Base-by-base conservation (phyloP, 2,113 vertebrate species). In the Oryzias melastigma region DNA sequence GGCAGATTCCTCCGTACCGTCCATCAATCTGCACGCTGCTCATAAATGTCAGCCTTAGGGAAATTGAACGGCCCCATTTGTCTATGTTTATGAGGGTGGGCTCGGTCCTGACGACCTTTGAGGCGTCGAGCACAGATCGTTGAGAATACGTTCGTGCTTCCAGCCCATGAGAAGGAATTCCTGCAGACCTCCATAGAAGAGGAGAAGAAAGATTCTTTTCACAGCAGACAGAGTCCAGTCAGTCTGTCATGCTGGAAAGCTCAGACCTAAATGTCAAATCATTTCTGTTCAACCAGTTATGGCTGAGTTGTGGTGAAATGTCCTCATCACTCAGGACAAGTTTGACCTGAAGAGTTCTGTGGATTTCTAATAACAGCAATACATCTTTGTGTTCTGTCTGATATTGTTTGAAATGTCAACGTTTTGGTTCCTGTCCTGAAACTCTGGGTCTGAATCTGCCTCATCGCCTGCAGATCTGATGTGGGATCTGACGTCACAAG, bases 21-120 rank as follows among this genome's bases (percentile, higher is more conserved):
- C 71, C 65, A 83, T 85, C 69, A 77, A 77, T 86, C 81, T 73
- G 69, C 16, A 4, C 27, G 2, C 29, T 4, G 41, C 76, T 76
- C 78, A 78, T 89, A 84, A 89, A 81, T 82, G 82, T 84, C 84
- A 79, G 52, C 57, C 67, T 42, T 41, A 44, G 56, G 71, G 77
- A 80, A 85, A 82, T 68, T 75, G 78, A 86, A 81, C 71, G 65
- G 62, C 72, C 71, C 75, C 72, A 75, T 86, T 82, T 81, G 57
- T 85, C 83, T 72, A 65, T 78, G 72, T 85, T 86, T 82, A 87
- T 89, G 72, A 77, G 68, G 64, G 61, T 64, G 77, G 81, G 72
- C 81, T 72, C 46, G 0, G 46, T 61, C 56, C 59, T 52, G 20
- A 22, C 48, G 77, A 85, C 83, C 83, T 85, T 86, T 82, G 49